Conservation (phyloP, 2,797 vertebrate genomes). For the Chrysocyon brachyurus region DNA sequence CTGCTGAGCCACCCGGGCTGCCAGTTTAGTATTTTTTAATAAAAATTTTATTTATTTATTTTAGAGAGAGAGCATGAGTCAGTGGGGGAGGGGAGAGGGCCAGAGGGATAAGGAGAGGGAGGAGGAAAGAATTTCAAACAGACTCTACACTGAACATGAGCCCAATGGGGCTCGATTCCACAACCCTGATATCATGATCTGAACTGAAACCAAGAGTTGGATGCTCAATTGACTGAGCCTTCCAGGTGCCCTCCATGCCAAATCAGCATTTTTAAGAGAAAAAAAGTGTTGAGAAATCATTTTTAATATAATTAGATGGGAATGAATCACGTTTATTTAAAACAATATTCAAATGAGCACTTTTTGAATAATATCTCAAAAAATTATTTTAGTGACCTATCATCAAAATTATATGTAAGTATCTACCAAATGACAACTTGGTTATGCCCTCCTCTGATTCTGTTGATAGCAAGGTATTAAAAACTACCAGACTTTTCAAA, state of each 20-base stretch:
- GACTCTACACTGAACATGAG: background rate
- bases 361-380: constrained; percentile 18
- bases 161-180: background rate
- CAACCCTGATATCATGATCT: background rate
- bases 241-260: background rate
- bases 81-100: background rate
- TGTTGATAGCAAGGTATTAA: constrained; percentile 24
- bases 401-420: background rate
- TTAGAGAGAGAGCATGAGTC: background rate
- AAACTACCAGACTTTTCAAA: constrained; percentile 36
- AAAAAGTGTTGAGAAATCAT: constrained; percentile 13
- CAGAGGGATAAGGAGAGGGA: background rate
- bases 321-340: constrained; percentile 30
- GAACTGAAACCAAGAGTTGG: background rate
- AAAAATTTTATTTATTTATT: no score
- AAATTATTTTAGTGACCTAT: constrained; percentile 9
- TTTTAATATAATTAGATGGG: background rate
- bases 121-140: background rate
- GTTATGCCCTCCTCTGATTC: background rate
- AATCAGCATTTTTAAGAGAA: constrained; percentile 36
- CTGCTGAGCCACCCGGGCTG: no score
- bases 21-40: no score
- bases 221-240: background rate
- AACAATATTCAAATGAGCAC: constrained; percentile 32
- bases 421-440: background rate